phyloP scores from a whole-genome alignment of 1,140 invertebrate genomes.

The Anthonomus grandis region DNA sequence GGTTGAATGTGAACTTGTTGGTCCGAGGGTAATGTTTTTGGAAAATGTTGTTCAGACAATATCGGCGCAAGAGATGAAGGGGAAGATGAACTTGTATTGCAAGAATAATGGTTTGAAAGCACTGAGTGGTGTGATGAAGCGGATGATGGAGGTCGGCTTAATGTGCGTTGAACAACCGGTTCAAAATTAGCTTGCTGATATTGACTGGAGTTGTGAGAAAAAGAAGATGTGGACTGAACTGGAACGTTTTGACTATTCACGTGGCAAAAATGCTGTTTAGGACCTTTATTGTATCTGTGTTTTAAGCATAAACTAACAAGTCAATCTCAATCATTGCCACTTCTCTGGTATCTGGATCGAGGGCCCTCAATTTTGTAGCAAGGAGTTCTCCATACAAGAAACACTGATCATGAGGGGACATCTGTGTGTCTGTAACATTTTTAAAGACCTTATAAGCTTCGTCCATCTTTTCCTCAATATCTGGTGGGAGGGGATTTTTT shows the following conservation, averaged over 20 bases:
- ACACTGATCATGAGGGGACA: slow-evolving; percentile 4
- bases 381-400: slow-evolving; percentile 11
- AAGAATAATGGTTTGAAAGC: too few relatives aligned
- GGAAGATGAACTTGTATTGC: too few relatives aligned
- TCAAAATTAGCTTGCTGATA: slow-evolving; percentile 1
- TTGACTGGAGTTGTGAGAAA: slow-evolving; percentile 1
- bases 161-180: background rate
- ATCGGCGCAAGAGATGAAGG: too few relatives aligned
- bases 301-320: background rate
- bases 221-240: background rate
- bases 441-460: slow-evolving; percentile 2
- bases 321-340: slow-evolving; percentile 4
- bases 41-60: too few relatives aligned
- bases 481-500: background rate
- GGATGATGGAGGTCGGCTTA: background rate
- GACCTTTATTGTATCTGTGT: slow-evolving; percentile 1
- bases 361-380: background rate
- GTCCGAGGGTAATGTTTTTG: too few relatives aligned
- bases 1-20: too few relatives aligned
- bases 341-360: slow-evolving; percentile 6
- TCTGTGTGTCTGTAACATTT: background rate
- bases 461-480: slow-evolving; percentile 6
- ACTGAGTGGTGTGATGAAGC: background rate
- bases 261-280: background rate
- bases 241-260: background rate